Evolutionary conservation across 2,888 invertebrate species (phyloP), one percentile per base, ranked within the genome.

Genomic region (Cheilosia scutellata): DNA sequence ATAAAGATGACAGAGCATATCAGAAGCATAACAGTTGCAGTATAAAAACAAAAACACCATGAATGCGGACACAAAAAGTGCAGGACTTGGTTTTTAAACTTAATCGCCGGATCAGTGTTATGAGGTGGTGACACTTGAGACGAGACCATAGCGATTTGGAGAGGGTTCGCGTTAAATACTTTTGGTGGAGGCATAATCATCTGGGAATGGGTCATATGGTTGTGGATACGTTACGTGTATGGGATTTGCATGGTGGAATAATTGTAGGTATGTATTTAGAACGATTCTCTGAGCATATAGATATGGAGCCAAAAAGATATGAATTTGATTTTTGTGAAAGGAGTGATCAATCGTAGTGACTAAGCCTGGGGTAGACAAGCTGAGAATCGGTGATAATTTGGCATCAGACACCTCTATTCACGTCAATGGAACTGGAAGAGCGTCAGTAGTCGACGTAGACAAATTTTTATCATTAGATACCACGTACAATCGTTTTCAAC

Each of bases 1-100:
- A 27, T 47, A 68, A 77, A 58, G 66, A 82, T 86, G 86, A 86
- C 86, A 77, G 76, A 77, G 76, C 55, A 71, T 63, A 86, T 82
- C 86, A 86, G 76, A 42, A 68, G 76, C 76, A 37, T 37, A 80
- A 76, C 65, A 80, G 70, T 76, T 84, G 70, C 70, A 72, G 47
- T n/a, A 20, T 9, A 37, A 44, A 62, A 25, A 68, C 7, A 68
- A 29, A 60, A 66, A 72, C n/a, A 66, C 9, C 40, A 13, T 31
- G 16, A 27, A 55, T n/a, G 49, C n/a, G 29, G 31, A 6, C n/a
- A 55, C 37, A 29, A 40, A 20, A 13, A 51, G 42, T 16, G 13
- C 9, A 25, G 63, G 44, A 55, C 62, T 74, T 68, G 47, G 25
- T 29, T 55, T 29, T 60, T 29, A 20, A 60, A 72, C 55, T 83